phyloP scores from a whole-genome alignment of 2,797 vertebrate species.

The Ctenopoma kingsleyae region DNA sequence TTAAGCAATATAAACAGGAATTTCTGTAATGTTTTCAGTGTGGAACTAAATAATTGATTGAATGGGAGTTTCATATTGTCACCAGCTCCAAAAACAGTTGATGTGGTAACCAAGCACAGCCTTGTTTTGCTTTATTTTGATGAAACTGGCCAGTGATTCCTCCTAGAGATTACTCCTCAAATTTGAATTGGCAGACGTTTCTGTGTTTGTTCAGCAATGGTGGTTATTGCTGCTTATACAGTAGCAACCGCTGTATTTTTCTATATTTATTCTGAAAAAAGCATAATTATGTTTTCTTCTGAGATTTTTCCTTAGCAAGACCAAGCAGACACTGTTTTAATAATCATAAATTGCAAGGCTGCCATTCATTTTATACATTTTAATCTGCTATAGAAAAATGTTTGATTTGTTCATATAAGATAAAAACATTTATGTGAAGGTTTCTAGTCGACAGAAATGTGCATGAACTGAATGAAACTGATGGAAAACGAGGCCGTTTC shows the following conservation, averaged over 20 bases:
- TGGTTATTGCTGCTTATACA: conserved; percentile 3
- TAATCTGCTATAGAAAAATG: neutral
- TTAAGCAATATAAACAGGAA: neutral
- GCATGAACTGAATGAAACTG: too few species aligned
- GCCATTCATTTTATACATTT: neutral
- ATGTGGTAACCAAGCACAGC: neutral
- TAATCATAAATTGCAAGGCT: neutral
- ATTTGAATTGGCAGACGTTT: conserved; percentile 16
- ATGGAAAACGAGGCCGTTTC: too few species aligned
- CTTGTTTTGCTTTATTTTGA: conserved; percentile 21
- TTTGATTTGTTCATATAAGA: neutral
- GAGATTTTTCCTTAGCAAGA: neutral
- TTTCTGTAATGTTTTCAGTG: neutral
- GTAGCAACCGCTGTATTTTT: neutral
- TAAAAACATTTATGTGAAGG: neutral
- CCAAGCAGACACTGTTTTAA: neutral
- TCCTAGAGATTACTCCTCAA: neutral
- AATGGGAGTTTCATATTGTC: neutral
- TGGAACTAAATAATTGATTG: conserved; percentile 3
- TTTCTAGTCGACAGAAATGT: neutral
- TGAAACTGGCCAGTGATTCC: conserved; percentile 5
- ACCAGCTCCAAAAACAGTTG: neutral
- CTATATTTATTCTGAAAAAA: conserved; percentile 2
- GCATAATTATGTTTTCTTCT: neutral
- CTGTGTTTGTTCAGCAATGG: neutral